Base-by-base conservation (phyloP, 2,888 invertebrate species). In the Ormyrus labotus region DNA sequence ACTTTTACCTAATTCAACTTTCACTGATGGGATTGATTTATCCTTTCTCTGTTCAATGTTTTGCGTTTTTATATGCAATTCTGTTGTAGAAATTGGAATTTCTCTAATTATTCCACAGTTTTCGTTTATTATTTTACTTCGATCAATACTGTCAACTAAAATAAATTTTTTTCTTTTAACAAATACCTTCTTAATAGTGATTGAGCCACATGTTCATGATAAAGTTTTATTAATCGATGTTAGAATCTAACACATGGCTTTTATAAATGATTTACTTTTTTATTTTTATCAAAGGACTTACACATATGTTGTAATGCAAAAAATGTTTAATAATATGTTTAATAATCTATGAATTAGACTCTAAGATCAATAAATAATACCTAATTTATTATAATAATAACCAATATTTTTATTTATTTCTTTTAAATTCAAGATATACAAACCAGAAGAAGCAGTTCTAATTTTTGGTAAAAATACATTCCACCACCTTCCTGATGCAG, bases 81-180 rank as follows among this genome's bases (percentile, higher is more conserved):
- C 95, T 45, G 93, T 91, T 0, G 95, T 93, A 82, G 93, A 92
- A 83, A 96, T 92, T 81, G 93, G 92, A 72, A 93, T 87, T 87
- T 94, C 93, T 47, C 92, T 89, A 7, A 91, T 83, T 67, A 89
- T 88, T 0, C 91, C 87, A 87, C 96, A 96, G 75, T 93, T 91
- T 19, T 93, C 92, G 86, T 95, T 96, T 1, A 91, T 83, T 55
- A 93, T 85, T 83, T 91, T 91, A 8, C 92, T 89, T 77, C 92
- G 92, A 84, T 93, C 93, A 1, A 87, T 65, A 68, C 60, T 50
- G n/a, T 77, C 51, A 58, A 34, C 84, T 85, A 58, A n/a, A 77
- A 70, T 51, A 69, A 83, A 48, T 58, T 60, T 8, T 57, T 81
- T 82, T 19, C 80, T 85, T 82, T 57, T 34, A 34, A 34, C 34